These are phyloP conservation scores for Probaryconus sp. DNA, from an alignment of 1,140 invertebrate species.

Conservation along the genomic window DNA sequence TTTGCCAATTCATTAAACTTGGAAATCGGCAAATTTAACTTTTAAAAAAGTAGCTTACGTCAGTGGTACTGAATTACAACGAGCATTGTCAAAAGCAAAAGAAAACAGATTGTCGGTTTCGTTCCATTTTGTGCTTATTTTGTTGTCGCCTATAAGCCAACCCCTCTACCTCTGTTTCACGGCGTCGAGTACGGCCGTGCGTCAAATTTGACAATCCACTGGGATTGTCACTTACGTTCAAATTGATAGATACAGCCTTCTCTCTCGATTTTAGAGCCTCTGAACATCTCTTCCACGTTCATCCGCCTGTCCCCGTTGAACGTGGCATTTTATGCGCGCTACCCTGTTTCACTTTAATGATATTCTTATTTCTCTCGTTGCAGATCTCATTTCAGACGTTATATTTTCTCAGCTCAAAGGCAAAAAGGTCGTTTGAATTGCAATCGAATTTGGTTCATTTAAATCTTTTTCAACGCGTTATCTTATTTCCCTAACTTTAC, in stretches of 20 bases:
- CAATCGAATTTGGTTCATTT: conserved; percentile 41
- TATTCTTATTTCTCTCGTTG: conserved; percentile 41
- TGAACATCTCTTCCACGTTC: conserved; percentile 23
- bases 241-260: conserved; percentile 61
- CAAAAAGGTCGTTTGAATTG: conserved; percentile 45
- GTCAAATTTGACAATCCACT: conserved; percentile 60
- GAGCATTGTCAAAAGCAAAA: conserved; percentile 14
- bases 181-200: conserved; percentile 39
- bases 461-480: conserved; percentile 42
- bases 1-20: too few relatives aligned
- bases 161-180: conserved; percentile 11
- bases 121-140: conserved; percentile 30
- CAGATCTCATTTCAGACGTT: conserved; percentile 42
- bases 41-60: too few relatives aligned
- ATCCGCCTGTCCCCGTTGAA: conserved; percentile 17
- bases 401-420: conserved; percentile 18
- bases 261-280: conserved; percentile 52
- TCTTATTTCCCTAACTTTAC: conserved; percentile 30
- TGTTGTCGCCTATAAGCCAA: conserved; percentile 27
- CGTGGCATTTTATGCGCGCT: conserved; percentile 30
- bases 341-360: conserved; percentile 30
- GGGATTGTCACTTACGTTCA: conserved; percentile 59
- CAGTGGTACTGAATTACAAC: too few relatives aligned
- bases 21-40: too few relatives aligned
- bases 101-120: conserved; percentile 20